Evolutionary conservation across 2,888 invertebrate species (phyloP), one percentile per base, ranked within the genome.

Genomic region (Steromphala cineraria): DNA sequence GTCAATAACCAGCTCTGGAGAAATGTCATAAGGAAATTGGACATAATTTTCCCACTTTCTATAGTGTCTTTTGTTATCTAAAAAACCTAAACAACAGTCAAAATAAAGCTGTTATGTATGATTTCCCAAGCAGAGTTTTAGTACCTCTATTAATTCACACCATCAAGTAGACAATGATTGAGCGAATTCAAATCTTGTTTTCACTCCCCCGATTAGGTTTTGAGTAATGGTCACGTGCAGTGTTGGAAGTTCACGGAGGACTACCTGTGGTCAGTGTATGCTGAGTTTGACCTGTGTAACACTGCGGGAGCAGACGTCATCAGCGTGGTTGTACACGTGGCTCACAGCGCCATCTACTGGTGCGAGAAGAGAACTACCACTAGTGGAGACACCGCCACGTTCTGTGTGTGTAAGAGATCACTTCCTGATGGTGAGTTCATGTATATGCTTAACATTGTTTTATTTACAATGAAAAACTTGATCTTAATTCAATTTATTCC

Each of bases 321-420:
- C 19, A 87, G 86, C 67, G 79, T 88, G 36, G 86, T 87, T 80
- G 83, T 87, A 28, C 85, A 88, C 55, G 80, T 85, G 28, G 67
- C 83, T 46, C 85, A 87, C 75, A 85, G 84, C 80, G 75, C 85
- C 13, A 36, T 90, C 0, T 86, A 87, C 82, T 90, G 90, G 90
- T 89, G 89, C 87, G 88, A 90, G 75, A 81, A 76, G 76, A 81
- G 77, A 46, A 52, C 40, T 4, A 28, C 80, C 24, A 80, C 76
- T 4, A 52, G 56, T n/a, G 67, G 75, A 21, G 79, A 78, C 17
- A 80, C 81, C 31, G 62, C 82, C n/a, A 40, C 28, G 0, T 86
- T 75, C 67, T 80, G 81, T 56, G 79, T 89, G 17, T 84, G 84
- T 78, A 86, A 83, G 56, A 80, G 84, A 46, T 79, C 76, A 15